A percentile compares a stretch with the other conserved stretches of the same genome.
phyloP scores from a whole-genome alignment of 2,888 invertebrate species.

The Malthinus flaveolus region DNA sequence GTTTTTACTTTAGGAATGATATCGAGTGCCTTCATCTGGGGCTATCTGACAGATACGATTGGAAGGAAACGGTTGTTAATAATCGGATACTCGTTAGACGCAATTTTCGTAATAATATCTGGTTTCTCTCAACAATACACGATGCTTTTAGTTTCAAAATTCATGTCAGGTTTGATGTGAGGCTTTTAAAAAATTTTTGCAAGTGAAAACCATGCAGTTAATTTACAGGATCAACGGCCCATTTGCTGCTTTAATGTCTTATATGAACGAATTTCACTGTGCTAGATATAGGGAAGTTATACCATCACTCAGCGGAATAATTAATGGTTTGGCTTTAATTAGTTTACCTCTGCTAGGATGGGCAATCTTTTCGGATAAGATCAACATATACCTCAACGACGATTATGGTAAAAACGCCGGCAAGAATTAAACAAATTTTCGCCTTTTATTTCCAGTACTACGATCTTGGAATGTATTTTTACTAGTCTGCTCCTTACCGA shows the following conservation, averaged over 20 bases:
- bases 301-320: conserved; percentile 67
- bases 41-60: conserved; percentile 73
- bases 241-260: conserved; percentile 71
- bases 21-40: conserved; percentile 75
- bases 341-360: conserved; percentile 72
- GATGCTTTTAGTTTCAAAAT: conserved; percentile 71
- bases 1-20: conserved; percentile 68
- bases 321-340: conserved; percentile 66
- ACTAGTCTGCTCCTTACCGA: conserved; percentile 64
- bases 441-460: conserved; percentile 52
- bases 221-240: conserved; percentile 67
- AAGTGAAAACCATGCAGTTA: background rate
- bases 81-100: conserved; percentile 67
- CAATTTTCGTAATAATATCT: conserved; percentile 65
- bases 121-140: conserved; percentile 68
- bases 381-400: conserved; percentile 49
- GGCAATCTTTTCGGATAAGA: conserved; percentile 66
- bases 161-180: conserved; percentile 75
- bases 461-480: conserved; percentile 68
- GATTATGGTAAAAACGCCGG: conserved; percentile 7
- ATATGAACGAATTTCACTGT: conserved; percentile 74
- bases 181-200: conserved; percentile 38
- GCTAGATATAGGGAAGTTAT: conserved; percentile 66
- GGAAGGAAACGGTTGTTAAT: conserved; percentile 70
- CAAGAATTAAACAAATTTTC: background rate